Base-by-base conservation (phyloP, 1,140 invertebrate genomes). In the Euura saliciscinereae region DNA sequence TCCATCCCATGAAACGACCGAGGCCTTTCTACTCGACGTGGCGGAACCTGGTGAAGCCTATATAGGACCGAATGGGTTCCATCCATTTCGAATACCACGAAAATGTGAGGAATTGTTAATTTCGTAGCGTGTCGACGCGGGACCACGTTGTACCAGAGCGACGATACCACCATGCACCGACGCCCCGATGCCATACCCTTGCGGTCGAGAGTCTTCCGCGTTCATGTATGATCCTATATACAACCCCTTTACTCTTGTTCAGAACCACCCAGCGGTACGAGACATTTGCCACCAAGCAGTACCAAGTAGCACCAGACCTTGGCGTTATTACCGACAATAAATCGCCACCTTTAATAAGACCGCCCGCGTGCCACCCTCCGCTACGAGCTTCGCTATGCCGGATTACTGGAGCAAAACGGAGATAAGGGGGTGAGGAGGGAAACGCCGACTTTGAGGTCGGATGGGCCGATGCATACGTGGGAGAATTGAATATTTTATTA, bases 261-360 rank as follows among this genome's bases (percentile, higher is more conserved):
- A n/a, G 51, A 11, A 59, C 51, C 51, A 59, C 10, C 51, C 51
- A 59, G 51, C 51, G 51, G 51, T 59, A 59, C 51, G 77, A 82
- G 79, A 82, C 77, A 80, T 81, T 77, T 71, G 72, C 77, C 74
- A 78, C 75, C 73, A 76, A 74, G 77, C 78, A 74, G 77, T 71
- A 8, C 69, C 51, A n/a, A 59, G 51, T 59, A 59, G 51, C 51
- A n/a, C 51, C 51, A 59, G 51, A 59, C 51, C 51, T 59, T 83
- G 28, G 75, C 82, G 83, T 86, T 86, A 86, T 86, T 86, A 84
- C 85, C 76, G 79, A 80, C 85, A 78, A 86, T 86, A 86, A 86
- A 86, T 86, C 85, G 83, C 80, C 83, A 84, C 82, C 79, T 86
- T 86, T 86, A 86, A 86, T 86, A 86, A 86, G 83, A 83, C 77